These are phyloP conservation scores for Gambelia wislizenii DNA, from an alignment of 2,797 vertebrate species.

Conservation along the genomic window DNA sequence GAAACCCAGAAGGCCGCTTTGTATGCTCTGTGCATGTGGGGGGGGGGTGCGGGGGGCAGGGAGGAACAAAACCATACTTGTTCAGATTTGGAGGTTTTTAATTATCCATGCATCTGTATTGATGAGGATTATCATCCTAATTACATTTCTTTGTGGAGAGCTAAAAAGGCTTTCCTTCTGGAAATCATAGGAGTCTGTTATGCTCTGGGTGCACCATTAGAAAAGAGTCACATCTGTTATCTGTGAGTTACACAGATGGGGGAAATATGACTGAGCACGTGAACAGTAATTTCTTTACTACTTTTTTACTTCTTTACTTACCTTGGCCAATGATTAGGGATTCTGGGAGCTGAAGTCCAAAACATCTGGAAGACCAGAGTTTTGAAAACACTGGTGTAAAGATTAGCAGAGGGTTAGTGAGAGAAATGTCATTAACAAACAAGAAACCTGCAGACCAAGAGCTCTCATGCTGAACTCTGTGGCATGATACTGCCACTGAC, in stretches of 20 bases:
- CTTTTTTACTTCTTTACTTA: too few relatives aligned
- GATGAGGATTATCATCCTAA: neutral
- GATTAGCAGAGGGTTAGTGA: neutral
- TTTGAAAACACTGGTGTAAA: neutral
- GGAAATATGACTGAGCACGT: neutral
- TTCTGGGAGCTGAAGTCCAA: too few relatives aligned
- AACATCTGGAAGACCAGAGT: too few relatives aligned
- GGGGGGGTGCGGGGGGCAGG: too few relatives aligned
- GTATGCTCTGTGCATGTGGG: too few relatives aligned
- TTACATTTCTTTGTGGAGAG: neutral
- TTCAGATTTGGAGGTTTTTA: neutral
- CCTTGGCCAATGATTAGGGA: too few relatives aligned
- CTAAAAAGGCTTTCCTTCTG: neutral
- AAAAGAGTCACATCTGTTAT: neutral
- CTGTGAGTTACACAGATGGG: neutral
- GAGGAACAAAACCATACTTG: neutral
- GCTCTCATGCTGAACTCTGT: neutral
- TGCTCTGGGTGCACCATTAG: neutral
- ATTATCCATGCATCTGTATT: neutral
- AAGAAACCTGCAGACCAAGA: neutral
- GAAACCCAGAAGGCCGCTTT: neutral
- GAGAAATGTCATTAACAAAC: neutral
- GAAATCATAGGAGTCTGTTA: conserved; percentile 1
- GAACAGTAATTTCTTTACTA: neutral
- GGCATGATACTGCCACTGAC: neutral